A percentile compares a stretch with the other conserved stretches of the same genome.
Evolutionary conservation across 2,888 invertebrate species (phyloP).

Genomic region (Agonopterix subpropinquella): DNA sequence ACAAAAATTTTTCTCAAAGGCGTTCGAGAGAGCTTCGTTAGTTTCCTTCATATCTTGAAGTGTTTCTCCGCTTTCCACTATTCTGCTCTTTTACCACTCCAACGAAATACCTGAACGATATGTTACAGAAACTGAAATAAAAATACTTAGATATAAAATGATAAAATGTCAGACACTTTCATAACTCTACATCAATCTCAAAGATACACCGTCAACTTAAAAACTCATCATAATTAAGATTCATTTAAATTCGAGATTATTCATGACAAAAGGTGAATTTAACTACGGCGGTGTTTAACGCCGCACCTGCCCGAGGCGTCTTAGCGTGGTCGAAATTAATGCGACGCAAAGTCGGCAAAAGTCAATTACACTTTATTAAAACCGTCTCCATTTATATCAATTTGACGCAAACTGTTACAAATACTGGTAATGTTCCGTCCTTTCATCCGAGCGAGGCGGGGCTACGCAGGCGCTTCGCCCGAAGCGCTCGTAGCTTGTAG

Average conservation of each 20-base stretch:
- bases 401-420: conserved; percentile 76
- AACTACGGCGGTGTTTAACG: conserved; percentile 59
- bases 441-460: conserved; percentile 69
- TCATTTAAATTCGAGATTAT: conserved; percentile 69
- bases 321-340: conserved; percentile 73
- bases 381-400: conserved; percentile 76
- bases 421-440: conserved; percentile 74
- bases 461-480: conserved; percentile 68
- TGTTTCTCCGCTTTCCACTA: not conserved
- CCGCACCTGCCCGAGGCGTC: conserved; percentile 70
- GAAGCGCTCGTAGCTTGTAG: conserved; percentile 30
- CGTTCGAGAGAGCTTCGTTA: too few species aligned
- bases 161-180: conserved; percentile 4
- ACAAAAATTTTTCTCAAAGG: not conserved
- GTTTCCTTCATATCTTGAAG: not conserved
- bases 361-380: conserved; percentile 77
- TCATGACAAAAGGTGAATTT: conserved; percentile 62
- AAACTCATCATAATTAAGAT: conserved; percentile 68
- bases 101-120: too few species aligned
- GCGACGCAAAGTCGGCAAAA: conserved; percentile 74
- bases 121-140: too few species aligned
- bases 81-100: too few species aligned
- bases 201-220: conserved; percentile 46
- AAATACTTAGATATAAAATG: too few species aligned
- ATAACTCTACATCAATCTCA: conserved; percentile 30